Conservation (phyloP, 2,113 vertebrate species). For the Tenrec ecaudatus region DNA sequence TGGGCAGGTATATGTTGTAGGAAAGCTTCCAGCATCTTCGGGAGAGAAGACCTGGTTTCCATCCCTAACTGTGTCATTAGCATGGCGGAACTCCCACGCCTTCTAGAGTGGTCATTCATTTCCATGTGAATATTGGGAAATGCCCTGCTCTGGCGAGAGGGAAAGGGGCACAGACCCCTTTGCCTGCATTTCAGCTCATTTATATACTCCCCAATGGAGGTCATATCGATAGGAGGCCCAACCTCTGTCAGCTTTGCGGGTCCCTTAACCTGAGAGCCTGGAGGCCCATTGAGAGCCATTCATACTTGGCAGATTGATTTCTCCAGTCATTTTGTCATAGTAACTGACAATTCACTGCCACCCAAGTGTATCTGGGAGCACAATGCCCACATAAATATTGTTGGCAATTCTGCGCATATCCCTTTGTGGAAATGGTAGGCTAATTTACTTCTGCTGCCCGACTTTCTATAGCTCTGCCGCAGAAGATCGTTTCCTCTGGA, state of each 20-base stretch:
- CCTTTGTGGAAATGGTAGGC: conserved; percentile 85
- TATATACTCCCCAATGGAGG: conserved; percentile 86
- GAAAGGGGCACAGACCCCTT: background rate
- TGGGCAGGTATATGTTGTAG: background rate
- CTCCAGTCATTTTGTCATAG: conserved; percentile 84
- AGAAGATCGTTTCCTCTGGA: conserved; percentile 83
- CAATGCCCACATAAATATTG: conserved; percentile 91
- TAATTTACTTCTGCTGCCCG: conserved; percentile 84
- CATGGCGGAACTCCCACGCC: conserved; percentile 41
- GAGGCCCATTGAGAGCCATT: conserved; percentile 85
- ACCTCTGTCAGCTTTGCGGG: conserved; percentile 85
- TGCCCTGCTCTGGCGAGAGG: conserved; percentile 24
- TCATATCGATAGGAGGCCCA: conserved; percentile 87
- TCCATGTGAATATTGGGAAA: conserved; percentile 78
- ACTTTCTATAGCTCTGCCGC: conserved; percentile 83
- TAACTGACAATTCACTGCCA: conserved; percentile 88
- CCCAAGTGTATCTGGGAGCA: conserved; percentile 87
- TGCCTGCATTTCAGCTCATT: conserved; percentile 84
- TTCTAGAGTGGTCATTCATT: conserved; percentile 76
- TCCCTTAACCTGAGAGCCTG: conserved; percentile 86
- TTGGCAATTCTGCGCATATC: conserved; percentile 84
- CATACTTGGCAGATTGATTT: conserved; percentile 90
- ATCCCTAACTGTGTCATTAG: conserved; percentile 29
- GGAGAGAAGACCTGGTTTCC: conserved; percentile 45
- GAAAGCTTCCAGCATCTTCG: conserved; percentile 16